phyloP scores from a whole-genome alignment of 2,113 vertebrate species.

The Vulpes lagopus region DNA sequence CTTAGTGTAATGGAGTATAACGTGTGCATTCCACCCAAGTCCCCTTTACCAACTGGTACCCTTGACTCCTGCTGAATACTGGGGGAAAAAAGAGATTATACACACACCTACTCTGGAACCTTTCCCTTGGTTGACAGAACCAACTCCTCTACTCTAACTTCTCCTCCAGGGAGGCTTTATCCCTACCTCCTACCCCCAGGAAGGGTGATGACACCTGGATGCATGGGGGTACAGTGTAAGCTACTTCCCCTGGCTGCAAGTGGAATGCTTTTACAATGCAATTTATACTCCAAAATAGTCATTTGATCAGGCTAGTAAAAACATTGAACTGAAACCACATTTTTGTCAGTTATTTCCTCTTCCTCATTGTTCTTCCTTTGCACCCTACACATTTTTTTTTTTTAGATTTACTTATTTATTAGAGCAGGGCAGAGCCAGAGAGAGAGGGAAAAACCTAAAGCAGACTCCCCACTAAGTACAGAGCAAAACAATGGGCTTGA shows the following conservation, averaged over 20 bases:
- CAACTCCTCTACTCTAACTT: background rate
- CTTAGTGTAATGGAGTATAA: background rate
- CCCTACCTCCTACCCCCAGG: accelerated
- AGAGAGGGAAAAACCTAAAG: background rate
- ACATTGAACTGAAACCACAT: background rate
- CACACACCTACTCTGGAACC: background rate
- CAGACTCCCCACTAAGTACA: background rate
- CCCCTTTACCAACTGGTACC: accelerated
- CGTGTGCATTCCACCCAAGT: background rate
- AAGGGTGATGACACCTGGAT: too few species aligned
- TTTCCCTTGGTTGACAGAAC: background rate
- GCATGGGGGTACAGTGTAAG: background rate
- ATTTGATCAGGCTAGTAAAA: background rate
- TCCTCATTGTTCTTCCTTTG: background rate
- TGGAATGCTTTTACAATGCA: background rate
- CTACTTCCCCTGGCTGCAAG: accelerated
- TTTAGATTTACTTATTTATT: background rate
- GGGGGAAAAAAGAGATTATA: accelerated
- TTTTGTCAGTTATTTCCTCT: background rate
- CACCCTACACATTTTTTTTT: background rate
- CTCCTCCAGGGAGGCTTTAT: background rate
- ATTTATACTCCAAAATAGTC: background rate
- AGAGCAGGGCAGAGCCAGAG: background rate
- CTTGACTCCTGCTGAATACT: background rate
- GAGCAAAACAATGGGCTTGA: background rate